Conservation (phyloP, 2,888 invertebrate species). For the Panopea generosa region DNA sequence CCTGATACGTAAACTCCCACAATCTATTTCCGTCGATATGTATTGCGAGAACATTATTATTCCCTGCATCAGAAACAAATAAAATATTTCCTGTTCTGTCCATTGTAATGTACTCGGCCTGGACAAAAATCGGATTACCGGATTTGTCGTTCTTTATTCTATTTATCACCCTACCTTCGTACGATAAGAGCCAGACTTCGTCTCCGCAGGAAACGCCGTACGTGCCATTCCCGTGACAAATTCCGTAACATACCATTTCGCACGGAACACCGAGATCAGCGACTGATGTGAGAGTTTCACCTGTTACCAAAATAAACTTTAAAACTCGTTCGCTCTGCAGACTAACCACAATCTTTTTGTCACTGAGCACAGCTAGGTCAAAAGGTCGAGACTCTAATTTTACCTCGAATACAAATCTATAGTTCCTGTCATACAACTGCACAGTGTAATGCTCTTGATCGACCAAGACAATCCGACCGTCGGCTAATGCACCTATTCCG, state of each 20-base stretch:
- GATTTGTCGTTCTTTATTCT: slow-evolving; percentile 41
- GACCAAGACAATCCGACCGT: slow-evolving; percentile 51
- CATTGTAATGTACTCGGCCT: slow-evolving; percentile 53
- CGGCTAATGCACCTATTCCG: slow-evolving; percentile 42
- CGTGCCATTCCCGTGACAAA: slow-evolving; percentile 50
- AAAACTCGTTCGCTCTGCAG: slow-evolving; percentile 57
- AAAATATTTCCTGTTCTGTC: slow-evolving; percentile 36
- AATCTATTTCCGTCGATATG: slow-evolving; percentile 46
- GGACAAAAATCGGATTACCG: slow-evolving; percentile 46
- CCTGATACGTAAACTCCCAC: slow-evolving; percentile 57
- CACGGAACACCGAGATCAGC: slow-evolving; percentile 63
- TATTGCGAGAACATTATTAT: slow-evolving; percentile 48
- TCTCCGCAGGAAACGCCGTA: slow-evolving; percentile 60
- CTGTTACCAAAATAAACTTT: slow-evolving; percentile 51
- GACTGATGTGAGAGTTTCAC: slow-evolving; percentile 44
- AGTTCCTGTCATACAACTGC: slow-evolving; percentile 42
- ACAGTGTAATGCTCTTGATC: slow-evolving; percentile 61
- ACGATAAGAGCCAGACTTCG: slow-evolving; percentile 53
- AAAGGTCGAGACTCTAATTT: slow-evolving; percentile 61
- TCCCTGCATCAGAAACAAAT: slow-evolving; percentile 51
- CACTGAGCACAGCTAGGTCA: slow-evolving; percentile 48
- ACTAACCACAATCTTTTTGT: slow-evolving; percentile 57
- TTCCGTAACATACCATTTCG: slow-evolving; percentile 58
- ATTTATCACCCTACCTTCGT: slow-evolving; percentile 53
- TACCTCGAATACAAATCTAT: slow-evolving; percentile 40